These are phyloP conservation scores for Latrodectus elegans DNA, from an alignment of 2,888 invertebrate species.

Conservation along the genomic window DNA sequence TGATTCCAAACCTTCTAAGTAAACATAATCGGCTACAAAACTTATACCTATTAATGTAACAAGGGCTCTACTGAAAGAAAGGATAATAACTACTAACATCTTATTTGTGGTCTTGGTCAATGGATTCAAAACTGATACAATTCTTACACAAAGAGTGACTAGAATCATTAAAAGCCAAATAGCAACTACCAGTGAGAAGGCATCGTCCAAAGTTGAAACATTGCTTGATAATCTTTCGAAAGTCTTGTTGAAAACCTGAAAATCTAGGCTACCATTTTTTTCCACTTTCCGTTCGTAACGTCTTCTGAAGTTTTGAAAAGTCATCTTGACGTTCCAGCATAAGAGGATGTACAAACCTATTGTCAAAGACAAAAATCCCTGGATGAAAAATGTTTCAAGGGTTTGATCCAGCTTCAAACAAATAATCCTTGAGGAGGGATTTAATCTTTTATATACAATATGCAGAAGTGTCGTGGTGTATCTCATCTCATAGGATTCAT, in stretches of 20 bases:
- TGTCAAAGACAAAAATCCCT: constrained; percentile 24
- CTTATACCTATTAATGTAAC: constrained; percentile 19
- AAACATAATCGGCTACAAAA: constrained; percentile 39
- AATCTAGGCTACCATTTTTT: neutral
- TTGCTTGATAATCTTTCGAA: constrained; percentile 17
- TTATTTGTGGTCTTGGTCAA: constrained; percentile 12
- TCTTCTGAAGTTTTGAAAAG: constrained; percentile 28
- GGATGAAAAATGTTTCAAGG: constrained; percentile 24
- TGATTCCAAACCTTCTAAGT: constrained; percentile 17
- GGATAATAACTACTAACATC: constrained; percentile 22
- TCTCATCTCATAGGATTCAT: neutral
- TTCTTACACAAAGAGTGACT: constrained; percentile 39
- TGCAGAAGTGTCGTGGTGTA: constrained; percentile 24
- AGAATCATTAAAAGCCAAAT: constrained; percentile 43
- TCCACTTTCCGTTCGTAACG: neutral
- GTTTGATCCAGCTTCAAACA: constrained; percentile 18
- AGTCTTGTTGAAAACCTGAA: constrained; percentile 1
- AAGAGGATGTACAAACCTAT: constrained; percentile 35
- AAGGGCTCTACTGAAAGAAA: constrained; percentile 23
- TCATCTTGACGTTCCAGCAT: constrained; percentile 25
- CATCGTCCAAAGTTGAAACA: constrained; percentile 19
- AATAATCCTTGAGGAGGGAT: neutral
- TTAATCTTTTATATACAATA: neutral
- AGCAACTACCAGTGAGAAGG: constrained; percentile 26
- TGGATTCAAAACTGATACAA: constrained; percentile 46